phyloP scores from a whole-genome alignment of 2,888 invertebrate species.

The Sturmia bella region DNA sequence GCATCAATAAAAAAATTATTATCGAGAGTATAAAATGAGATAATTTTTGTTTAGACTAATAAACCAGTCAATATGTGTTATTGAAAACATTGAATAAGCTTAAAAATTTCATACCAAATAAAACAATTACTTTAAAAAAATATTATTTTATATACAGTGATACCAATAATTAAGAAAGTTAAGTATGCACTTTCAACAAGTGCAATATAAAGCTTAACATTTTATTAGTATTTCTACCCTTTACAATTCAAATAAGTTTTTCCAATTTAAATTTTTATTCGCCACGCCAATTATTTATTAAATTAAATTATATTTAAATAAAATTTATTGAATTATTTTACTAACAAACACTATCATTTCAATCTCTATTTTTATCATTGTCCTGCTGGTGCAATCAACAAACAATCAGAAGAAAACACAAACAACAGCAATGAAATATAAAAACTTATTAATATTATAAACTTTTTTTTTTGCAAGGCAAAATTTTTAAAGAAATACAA shows the following conservation, averaged over 20 bases:
- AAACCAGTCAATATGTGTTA: too few species aligned
- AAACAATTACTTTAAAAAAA: too few species aligned
- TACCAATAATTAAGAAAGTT: too few species aligned
- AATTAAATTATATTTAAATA: not conserved
- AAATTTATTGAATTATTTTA: slow-evolving; percentile 7
- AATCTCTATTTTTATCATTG: slow-evolving; percentile 34
- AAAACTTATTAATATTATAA: not conserved
- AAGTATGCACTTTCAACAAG: too few species aligned
- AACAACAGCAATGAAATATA: slow-evolving; percentile 1
- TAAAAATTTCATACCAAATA: too few species aligned
- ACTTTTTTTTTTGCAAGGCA: not conserved
- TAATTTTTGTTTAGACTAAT: too few species aligned
- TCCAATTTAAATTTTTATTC: not conserved
- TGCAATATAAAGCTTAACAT: not conserved
- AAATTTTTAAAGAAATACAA: slow-evolving; percentile 10
- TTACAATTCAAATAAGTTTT: slow-evolving; percentile 2
- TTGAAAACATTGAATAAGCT: too few species aligned
- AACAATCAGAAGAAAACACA: slow-evolving; percentile 30
- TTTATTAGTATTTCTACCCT: not conserved
- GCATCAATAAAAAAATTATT: too few species aligned
- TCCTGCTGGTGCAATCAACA: slow-evolving; percentile 42
- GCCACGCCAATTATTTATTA: not conserved
- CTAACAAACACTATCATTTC: slow-evolving; percentile 42
- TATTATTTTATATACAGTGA: too few species aligned
- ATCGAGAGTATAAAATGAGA: too few species aligned